A percentile compares a stretch with the other conserved stretches of the same genome.
These are phyloP conservation scores for Myopa tessellatipennis DNA, from an alignment of 2,888 invertebrate species.

Conservation along the genomic window DNA sequence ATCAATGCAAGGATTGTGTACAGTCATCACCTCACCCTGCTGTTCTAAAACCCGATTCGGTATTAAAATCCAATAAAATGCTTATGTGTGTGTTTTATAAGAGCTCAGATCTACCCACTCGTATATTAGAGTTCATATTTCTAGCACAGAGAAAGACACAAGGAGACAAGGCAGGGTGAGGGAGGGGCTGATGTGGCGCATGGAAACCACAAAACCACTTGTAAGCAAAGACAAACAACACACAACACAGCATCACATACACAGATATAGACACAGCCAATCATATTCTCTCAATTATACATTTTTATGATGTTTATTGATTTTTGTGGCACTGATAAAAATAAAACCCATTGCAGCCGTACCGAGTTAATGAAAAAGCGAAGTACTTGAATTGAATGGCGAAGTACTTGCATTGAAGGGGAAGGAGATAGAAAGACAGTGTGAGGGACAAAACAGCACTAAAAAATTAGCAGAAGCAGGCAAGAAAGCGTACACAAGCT, in stretches of 20 bases:
- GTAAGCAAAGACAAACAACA: background rate
- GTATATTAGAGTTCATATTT: too few species aligned
- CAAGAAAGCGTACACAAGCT: background rate
- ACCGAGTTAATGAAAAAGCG: background rate
- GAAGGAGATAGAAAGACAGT: constrained; percentile 3
- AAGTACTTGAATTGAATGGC: too few species aligned
- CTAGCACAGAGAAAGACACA: too few species aligned
- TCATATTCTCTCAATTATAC: background rate
- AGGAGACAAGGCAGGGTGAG: too few species aligned
- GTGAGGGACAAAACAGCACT: background rate
- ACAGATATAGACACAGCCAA: too few species aligned
- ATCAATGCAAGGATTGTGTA: too few species aligned
- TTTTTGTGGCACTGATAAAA: background rate
- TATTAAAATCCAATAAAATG: too few species aligned
- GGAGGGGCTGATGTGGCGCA: too few species aligned
- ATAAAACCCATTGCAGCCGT: background rate
- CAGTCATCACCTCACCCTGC: too few species aligned
- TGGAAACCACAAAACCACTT: background rate
- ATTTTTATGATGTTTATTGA: background rate
- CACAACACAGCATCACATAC: background rate
- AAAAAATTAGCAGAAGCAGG: background rate
- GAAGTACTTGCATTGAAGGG: background rate
- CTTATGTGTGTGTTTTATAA: too few species aligned
- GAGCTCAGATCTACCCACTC: too few species aligned
- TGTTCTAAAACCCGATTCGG: too few species aligned